Evolutionary conservation across 2,113 vertebrate genomes (phyloP).

Genomic region (Gulo gulo): DNA sequence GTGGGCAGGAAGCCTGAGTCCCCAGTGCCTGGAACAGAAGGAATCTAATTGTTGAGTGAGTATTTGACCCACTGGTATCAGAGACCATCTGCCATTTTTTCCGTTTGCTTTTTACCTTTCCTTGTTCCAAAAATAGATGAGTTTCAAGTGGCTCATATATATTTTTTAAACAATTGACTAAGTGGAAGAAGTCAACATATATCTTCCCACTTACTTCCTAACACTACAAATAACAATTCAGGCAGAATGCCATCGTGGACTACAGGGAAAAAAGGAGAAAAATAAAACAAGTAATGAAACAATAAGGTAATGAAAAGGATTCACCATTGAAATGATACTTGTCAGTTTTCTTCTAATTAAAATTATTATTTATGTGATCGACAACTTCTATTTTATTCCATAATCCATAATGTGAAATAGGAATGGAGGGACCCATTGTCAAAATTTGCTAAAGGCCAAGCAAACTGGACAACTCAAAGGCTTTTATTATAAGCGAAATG

Average conservation of each 20-base stretch:
- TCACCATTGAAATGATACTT: not conserved
- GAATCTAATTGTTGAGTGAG: not conserved
- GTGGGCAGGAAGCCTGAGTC: not conserved
- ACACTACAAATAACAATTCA: not conserved
- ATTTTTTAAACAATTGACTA: not conserved
- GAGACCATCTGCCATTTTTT: not conserved
- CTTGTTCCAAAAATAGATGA: not conserved
- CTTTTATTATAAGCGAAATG: not conserved
- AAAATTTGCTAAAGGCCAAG: not conserved
- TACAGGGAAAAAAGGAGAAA: not conserved
- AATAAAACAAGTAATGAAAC: not conserved
- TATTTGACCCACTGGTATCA: not conserved
- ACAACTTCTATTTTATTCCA: constrained; percentile 21
- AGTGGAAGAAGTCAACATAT: not conserved
- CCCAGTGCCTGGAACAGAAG: not conserved
- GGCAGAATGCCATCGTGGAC: not conserved
- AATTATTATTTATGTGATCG: not conserved
- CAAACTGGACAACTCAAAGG: not conserved
- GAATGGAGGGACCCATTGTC: not conserved
- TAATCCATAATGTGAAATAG: not conserved
- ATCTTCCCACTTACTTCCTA: not conserved
- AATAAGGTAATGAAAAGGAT: not conserved
- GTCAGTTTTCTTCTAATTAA: not conserved
- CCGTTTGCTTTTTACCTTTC: not conserved
- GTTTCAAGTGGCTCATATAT: not conserved